Evolutionary conservation across 2,888 invertebrate species (phyloP).

Genomic region (Andrena bucephala): DNA sequence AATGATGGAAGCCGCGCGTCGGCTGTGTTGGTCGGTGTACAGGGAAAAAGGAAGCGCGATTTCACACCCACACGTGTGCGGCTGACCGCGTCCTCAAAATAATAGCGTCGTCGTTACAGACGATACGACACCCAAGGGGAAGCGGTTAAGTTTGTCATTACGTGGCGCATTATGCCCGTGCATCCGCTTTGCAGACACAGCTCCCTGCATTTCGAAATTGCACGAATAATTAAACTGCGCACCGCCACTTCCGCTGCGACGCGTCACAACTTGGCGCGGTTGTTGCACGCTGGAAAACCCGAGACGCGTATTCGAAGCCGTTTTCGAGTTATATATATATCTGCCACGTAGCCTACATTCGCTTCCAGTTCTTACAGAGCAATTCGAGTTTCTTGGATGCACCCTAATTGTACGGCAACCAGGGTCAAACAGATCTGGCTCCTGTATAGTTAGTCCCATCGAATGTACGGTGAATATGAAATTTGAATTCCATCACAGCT

Average conservation of each 20-base stretch:
- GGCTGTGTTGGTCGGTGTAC: background rate
- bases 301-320: background rate
- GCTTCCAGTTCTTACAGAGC: background rate
- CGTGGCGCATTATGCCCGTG: conserved; percentile 62
- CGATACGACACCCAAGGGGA: conserved; percentile 68
- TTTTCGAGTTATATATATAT: background rate
- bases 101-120: conserved; percentile 62
- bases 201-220: conserved; percentile 64
- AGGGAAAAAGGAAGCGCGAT: conserved; percentile 48
- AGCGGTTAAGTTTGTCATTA: conserved; percentile 72
- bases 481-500: no score
- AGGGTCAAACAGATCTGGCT: no score
- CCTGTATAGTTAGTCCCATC: no score
- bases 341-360: background rate
- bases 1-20: conserved; percentile 10
- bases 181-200: conserved; percentile 60
- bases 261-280: conserved; percentile 33
- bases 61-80: conserved; percentile 50
- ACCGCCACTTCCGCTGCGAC: conserved; percentile 46
- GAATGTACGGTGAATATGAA: no score
- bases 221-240: conserved; percentile 65
- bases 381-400: no score
- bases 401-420: no score
- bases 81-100: conserved; percentile 55
- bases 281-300: background rate